phyloP scores from a whole-genome alignment of 2,888 invertebrate species.

The Cephus pulcher region DNA sequence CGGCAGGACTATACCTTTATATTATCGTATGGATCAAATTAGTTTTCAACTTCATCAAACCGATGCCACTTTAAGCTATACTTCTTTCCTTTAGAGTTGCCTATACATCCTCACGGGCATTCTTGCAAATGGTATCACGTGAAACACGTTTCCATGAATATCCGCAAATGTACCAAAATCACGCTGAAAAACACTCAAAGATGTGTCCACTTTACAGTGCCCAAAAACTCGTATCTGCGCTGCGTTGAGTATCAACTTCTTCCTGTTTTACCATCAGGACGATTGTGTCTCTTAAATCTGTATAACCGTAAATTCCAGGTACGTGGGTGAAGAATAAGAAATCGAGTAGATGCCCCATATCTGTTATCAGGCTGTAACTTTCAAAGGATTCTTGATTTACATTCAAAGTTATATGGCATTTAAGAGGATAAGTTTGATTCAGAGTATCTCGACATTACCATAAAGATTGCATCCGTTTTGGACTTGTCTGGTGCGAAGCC shows the following conservation, averaged over 20 bases:
- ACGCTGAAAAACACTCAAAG: not conserved
- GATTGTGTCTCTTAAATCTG: not conserved
- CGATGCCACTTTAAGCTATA: not conserved
- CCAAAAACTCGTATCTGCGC: not conserved
- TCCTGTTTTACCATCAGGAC: not conserved
- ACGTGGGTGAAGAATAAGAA: not conserved
- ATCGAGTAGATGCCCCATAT: not conserved
- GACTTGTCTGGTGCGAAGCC: not conserved
- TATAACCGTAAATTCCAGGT: not conserved
- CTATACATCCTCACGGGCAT: not conserved
- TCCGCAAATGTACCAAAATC: not conserved
- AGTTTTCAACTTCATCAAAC: not conserved
- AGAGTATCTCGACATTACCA: not conserved
- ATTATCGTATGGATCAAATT: not conserved
- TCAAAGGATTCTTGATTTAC: not conserved
- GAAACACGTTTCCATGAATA: not conserved
- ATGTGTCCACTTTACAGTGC: not conserved
- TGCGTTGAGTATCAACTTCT: not conserved
- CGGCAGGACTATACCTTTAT: not conserved
- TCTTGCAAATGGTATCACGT: not conserved
- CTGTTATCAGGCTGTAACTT: not conserved
- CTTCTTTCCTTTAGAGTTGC: not conserved
- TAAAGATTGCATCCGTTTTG: not conserved
- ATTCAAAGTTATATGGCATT: not conserved
- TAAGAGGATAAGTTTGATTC: not conserved